Conservation (phyloP, 2,888 invertebrate species). For the Apodemia zela region DNA sequence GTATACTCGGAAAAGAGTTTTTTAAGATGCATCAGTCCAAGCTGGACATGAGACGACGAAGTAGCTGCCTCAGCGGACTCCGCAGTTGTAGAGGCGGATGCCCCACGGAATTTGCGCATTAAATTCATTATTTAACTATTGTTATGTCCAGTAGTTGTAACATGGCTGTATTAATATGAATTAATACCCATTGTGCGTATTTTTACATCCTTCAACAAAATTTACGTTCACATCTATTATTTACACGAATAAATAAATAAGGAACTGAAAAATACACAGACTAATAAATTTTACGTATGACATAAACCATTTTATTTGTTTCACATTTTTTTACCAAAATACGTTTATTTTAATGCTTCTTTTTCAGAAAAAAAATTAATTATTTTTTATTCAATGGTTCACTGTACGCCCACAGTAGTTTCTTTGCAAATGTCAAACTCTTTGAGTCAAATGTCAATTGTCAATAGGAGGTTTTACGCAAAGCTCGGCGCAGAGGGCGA, state of each 20-base stretch:
- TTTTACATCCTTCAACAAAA: constrained; percentile 10
- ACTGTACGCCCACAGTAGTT: constrained; percentile 12
- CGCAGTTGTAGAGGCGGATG: constrained; percentile 64
- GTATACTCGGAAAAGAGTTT: constrained; percentile 97
- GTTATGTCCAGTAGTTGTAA: constrained; percentile 16
- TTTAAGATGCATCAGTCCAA: constrained; percentile 97
- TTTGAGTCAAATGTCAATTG: too few relatives aligned
- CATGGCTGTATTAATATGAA: constrained; percentile 15
- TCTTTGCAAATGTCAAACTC: neutral
- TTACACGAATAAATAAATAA: constrained; percentile 4
- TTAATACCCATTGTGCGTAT: constrained; percentile 18
- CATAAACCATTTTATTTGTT: neutral
- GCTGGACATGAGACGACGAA: constrained; percentile 89
- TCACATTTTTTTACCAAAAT: neutral
- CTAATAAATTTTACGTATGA: neutral
- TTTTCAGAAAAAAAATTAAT: neutral
- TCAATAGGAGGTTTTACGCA: too few relatives aligned
- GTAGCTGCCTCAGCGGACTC: constrained; percentile 82
- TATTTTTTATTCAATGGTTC: neutral
- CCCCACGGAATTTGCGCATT: constrained; percentile 92
- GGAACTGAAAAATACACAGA: neutral
- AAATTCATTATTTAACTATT: constrained; percentile 86
- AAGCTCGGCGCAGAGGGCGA: too few relatives aligned
- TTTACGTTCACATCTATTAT: constrained; percentile 13
- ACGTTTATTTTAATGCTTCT: neutral